phyloP scores from a whole-genome alignment of 2,888 invertebrate genomes.

The Leptothorax acervorum region DNA sequence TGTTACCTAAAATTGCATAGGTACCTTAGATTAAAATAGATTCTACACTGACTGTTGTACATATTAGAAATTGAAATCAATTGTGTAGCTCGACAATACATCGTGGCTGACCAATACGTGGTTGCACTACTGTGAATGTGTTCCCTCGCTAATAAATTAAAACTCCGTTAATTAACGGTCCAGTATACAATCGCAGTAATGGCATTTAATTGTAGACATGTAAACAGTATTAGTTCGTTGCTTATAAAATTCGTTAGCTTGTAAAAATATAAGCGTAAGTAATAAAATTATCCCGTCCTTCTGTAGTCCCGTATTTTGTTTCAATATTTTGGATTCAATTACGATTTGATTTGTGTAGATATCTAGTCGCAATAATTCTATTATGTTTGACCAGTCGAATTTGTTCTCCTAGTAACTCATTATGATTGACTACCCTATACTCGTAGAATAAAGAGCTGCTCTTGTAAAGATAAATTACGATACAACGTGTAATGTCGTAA shows the following conservation, averaged over 20 bases:
- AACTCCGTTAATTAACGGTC: neutral
- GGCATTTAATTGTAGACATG: neutral
- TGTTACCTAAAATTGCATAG: neutral
- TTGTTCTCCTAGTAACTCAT: slow-evolving; percentile 54
- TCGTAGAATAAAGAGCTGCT: slow-evolving; percentile 3
- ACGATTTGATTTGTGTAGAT: neutral
- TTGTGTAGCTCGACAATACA: neutral
- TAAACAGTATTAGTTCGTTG: neutral
- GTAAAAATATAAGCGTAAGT: slow-evolving; percentile 1
- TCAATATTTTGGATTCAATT: neutral
- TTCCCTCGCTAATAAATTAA: neutral
- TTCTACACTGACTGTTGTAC: neutral
- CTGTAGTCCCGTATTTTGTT: neutral
- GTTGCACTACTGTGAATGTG: neutral
- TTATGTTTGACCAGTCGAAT: slow-evolving; percentile 33
- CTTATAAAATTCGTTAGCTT: neutral
- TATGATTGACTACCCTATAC: slow-evolving; percentile 47
- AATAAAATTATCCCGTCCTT: neutral
- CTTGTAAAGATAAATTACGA: slow-evolving; percentile 58
- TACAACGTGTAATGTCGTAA: neutral
- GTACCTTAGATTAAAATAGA: neutral
- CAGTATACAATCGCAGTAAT: neutral
- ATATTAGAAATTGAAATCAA: neutral
- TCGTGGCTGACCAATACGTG: neutral
- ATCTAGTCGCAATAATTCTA: slow-evolving; percentile 8